Evolutionary conservation across 2,797 vertebrate genomes (phyloP).

Genomic region (Urosaurus nigricauda): DNA sequence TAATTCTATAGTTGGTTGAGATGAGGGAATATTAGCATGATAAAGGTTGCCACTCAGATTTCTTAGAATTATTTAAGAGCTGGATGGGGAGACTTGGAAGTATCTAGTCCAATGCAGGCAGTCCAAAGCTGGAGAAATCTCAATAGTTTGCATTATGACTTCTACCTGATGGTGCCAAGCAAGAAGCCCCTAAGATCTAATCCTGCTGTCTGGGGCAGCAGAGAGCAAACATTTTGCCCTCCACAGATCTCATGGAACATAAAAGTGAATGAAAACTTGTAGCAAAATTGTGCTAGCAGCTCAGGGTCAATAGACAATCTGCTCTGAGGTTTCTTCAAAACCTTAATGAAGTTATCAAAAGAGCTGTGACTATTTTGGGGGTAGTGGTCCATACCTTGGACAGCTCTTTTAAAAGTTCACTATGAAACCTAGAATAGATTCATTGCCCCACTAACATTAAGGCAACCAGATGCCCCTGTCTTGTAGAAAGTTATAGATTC

Average conservation of each 20-base stretch:
- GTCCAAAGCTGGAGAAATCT: not conserved
- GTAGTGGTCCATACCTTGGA: too few species aligned
- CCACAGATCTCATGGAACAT: not conserved
- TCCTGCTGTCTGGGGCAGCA: not conserved
- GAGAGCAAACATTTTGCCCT: not conserved
- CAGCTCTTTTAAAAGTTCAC: too few species aligned
- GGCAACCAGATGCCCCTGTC: too few species aligned
- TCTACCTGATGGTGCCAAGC: too few species aligned
- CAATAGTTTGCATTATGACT: not conserved
- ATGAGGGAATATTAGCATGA: not conserved
- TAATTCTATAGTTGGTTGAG: not conserved
- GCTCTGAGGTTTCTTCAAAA: too few species aligned
- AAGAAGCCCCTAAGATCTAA: not conserved
- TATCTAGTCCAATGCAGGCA: not conserved
- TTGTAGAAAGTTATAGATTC: not conserved
- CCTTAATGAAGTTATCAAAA: too few species aligned
- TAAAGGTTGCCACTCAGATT: not conserved
- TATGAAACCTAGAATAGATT: too few species aligned
- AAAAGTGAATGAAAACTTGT: not conserved
- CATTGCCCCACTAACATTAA: too few species aligned
- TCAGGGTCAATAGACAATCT: too few species aligned
- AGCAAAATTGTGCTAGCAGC: too few species aligned
- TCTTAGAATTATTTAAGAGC: not conserved
- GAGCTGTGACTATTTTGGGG: too few species aligned
- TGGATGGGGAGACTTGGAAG: not conserved